Evolutionary conservation across 1,140 invertebrate genomes (phyloP), one percentile per base, ranked within the genome.

Genomic region (Theocolax elegans): DNA sequence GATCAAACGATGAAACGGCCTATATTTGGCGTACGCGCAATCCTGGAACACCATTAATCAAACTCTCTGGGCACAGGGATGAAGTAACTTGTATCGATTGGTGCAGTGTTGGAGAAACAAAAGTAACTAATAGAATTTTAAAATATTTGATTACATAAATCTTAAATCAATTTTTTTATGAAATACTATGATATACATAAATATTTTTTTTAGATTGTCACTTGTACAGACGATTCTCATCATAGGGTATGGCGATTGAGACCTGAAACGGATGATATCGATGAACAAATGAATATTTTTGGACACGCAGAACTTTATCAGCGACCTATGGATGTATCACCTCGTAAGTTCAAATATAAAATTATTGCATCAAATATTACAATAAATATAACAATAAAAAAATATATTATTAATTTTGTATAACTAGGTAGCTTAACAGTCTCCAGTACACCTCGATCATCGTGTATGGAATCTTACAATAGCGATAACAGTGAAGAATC

Each of bases 51-150:
- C 92, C 93, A 0, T 75, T 94, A 19, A 87, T 92, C 12, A 88
- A 88, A 65, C 85, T 96, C 0, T 85, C 82, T 3, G 93, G 93
- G 0, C 94, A 96, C 77, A 87, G 86, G 15, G 92, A 91, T 7
- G 94, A 97, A 87, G 94, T 96, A 0, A 94, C 94, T 1, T 91
- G 92, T 79, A 93, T 95, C 4, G 90, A 92, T 0, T 96, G 94
- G 95, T 91, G 90, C 71, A 80, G 73, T 25, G 71, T 77, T 40
- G 84, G 87, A 53, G 79, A 87, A 72, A 79, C 83, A 17, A 89
- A 88, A 78, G 88, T 89, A 79, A 72, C n/a, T 17, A 31, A 31
- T 31, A 44, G 35, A 44, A 46, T 40, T n/a, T 69, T 46, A 25
- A 13, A 31, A 54, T 54, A 12, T 19, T n/a, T 10, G 29, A 10